A percentile compares a stretch with the other conserved stretches of the same genome.
Evolutionary conservation across 2,888 invertebrate species (phyloP).

Genomic region (Boloria euphrosyne): DNA sequence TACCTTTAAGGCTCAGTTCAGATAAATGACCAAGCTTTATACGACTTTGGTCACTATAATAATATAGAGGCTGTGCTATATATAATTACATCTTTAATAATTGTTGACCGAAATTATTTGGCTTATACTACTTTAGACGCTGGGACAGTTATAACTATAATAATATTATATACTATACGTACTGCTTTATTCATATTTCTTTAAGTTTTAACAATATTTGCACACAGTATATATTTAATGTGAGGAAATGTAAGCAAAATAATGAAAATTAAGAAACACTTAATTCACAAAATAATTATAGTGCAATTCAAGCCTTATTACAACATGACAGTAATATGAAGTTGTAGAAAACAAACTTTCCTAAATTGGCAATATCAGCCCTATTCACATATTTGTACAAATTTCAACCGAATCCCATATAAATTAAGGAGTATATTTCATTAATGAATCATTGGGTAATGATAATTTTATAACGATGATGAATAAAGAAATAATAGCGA

Average conservation of each 20-base stretch:
- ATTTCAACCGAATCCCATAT: neutral
- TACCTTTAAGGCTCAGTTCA: conserved; percentile 16
- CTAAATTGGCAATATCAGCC: neutral
- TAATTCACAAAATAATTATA: neutral
- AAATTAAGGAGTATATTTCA: neutral
- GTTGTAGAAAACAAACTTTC: neutral
- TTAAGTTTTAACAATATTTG: too few relatives aligned
- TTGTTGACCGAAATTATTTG: too few relatives aligned
- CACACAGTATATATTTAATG: neutral
- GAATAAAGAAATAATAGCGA: conserved; percentile 9
- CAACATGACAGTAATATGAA: neutral
- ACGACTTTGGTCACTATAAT: neutral
- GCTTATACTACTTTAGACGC: too few relatives aligned
- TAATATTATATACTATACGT: too few relatives aligned
- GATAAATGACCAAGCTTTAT: conserved; percentile 12
- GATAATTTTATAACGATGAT: conserved; percentile 4
- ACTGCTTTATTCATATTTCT: too few relatives aligned
- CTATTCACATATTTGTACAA: neutral
- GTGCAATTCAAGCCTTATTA: conserved; percentile 2
- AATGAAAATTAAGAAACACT: neutral
- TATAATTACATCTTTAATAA: too few relatives aligned
- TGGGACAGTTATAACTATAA: too few relatives aligned
- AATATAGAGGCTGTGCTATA: too few relatives aligned
- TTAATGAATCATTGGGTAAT: neutral
- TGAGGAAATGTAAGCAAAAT: neutral